Conservation (phyloP, 1,140 invertebrate genomes). For the Triops cancriformis region DNA sequence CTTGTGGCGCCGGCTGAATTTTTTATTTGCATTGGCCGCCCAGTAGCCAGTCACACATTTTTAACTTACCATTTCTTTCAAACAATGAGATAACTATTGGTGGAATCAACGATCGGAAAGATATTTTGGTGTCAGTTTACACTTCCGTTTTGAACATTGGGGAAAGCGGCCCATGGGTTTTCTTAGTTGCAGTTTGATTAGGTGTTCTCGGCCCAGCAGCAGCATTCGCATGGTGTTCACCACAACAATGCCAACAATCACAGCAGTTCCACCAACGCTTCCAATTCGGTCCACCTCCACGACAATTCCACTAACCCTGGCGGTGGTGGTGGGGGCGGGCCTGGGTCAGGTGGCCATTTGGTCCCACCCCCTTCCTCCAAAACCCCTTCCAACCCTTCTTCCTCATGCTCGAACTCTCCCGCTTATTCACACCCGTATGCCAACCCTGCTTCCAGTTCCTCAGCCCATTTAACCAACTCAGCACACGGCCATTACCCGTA, state of each 20-base stretch:
- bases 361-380: constrained; percentile 22
- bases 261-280: constrained; percentile 8
- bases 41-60: too few species aligned
- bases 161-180: neutral
- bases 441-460: constrained; percentile 16
- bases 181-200: constrained; percentile 11
- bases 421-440: constrained; percentile 27
- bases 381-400: constrained; percentile 26
- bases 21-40: too few species aligned
- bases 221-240: neutral
- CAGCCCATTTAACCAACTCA: constrained; percentile 8
- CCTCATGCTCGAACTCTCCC: constrained; percentile 26
- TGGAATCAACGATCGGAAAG: too few species aligned
- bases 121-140: neutral
- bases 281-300: constrained; percentile 11
- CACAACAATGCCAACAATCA: constrained; percentile 5
- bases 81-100: too few species aligned
- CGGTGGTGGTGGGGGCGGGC: neutral
- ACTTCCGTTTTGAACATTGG: neutral
- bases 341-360: neutral
- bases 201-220: constrained; percentile 1
- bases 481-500: constrained; percentile 24
- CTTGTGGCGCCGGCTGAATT: too few species aligned
- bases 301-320: constrained; percentile 19
- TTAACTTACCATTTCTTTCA: too few species aligned